Evolutionary conservation across 2,888 invertebrate species (phyloP).

Genomic region (Phortica magna): DNA sequence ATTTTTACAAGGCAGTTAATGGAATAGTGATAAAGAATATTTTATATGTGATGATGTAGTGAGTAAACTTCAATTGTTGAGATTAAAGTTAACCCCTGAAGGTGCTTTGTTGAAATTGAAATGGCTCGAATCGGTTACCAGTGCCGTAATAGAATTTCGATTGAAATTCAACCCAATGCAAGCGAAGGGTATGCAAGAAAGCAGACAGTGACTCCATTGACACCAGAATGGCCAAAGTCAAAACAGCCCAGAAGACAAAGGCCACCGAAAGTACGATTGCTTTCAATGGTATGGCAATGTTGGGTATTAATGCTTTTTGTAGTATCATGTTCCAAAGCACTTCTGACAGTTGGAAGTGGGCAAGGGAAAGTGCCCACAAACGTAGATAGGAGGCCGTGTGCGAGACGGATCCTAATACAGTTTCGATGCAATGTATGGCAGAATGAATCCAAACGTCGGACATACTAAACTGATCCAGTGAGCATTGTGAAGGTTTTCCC

Average conservation of each 20-base stretch:
- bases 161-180: slow-evolving; percentile 99
- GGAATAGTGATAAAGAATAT: too few relatives aligned
- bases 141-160: slow-evolving; percentile 92
- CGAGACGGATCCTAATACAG: slow-evolving; percentile 93
- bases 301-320: slow-evolving; percentile 83
- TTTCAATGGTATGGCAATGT: slow-evolving; percentile 35
- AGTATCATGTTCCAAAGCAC: slow-evolving; percentile 97
- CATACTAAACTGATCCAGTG: slow-evolving; percentile 50
- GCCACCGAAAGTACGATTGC: slow-evolving; percentile 87
- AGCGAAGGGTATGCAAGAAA: slow-evolving; percentile 97
- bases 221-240: slow-evolving; percentile 96
- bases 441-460: slow-evolving; percentile 73
- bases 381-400: slow-evolving; percentile 99
- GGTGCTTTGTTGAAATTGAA: background rate
- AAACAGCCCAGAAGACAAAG: slow-evolving; percentile 92
- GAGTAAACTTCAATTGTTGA: too few relatives aligned
- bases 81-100: background rate
- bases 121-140: slow-evolving; percentile 80
- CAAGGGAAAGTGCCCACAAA: slow-evolving; percentile 97
- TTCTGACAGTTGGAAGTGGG: slow-evolving; percentile 94
- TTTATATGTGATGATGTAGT: too few relatives aligned
- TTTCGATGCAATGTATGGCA: slow-evolving; percentile 81
- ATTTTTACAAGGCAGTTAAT: too few relatives aligned
- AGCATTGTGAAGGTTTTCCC: background rate
- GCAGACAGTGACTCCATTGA: slow-evolving; percentile 99